Base-by-base conservation (phyloP, 53 echinoderm and acorn worm genomes). In the Apostichopus leukothele region DNA sequence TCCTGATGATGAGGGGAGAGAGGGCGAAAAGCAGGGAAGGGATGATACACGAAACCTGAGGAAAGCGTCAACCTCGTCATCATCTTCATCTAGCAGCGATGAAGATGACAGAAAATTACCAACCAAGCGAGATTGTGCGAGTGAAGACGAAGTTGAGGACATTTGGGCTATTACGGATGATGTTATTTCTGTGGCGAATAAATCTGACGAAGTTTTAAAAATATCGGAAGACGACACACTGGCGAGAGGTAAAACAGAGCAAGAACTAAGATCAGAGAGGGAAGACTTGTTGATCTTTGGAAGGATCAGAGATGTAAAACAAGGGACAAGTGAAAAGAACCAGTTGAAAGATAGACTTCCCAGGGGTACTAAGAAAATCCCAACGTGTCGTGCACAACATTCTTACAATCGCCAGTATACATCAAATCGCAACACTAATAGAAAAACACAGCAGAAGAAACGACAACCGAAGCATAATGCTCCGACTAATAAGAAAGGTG, bases 101-200 rank as follows among this genome's bases (percentile, higher is more conserved):
- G 76, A 76, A 9, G 76, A 27, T 12, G 50, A 26, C 27, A 21
- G 18, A 16, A 10, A 6, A 52, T 12, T 76, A 50, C 77, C 77
- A 14, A 52, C 18, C 13, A 76, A 27, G 63, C 85, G 85, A 67
- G 68, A 85, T 26, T 85, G 85, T 50, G 85, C 85, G 6, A 85
- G 85, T 26, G 85, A 85, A n/a, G 85, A 85, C 67, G 85, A 85
- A 18, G 66, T 84, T 59, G 84, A 84, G 22, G 85, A 68, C 60
- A 85, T 85, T 50, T 85, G 85, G 85, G 39, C 57, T 8, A 85
- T 85, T 23, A 23, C 85, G 5, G 68, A 51, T 50, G 85, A 85
- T 18, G 85, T 85, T 16, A 25, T 85, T 18, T 60, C 39, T 22
- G 26, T 25, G 6, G 60, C 6, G 66, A 67, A 63, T 13, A 39